Evolutionary conservation across 2,797 vertebrate species (phyloP).

Genomic region (Zenarchopterus dispar): DNA sequence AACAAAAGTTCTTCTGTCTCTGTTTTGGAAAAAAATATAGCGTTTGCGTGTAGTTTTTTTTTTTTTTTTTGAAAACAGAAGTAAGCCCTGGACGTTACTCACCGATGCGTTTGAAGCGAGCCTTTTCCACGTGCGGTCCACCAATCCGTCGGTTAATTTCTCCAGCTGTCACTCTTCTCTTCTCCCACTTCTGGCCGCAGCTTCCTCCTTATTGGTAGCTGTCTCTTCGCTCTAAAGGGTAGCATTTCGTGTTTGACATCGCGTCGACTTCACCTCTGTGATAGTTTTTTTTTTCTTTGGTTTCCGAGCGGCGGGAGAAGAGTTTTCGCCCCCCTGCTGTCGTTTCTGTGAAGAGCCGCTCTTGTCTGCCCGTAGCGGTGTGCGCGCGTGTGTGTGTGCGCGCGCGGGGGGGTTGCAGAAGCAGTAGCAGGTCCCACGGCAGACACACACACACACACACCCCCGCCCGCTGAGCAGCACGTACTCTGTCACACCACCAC

Average conservation of each 20-base stretch:
- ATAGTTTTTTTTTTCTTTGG: slow-evolving; percentile 26
- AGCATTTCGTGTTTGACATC: slow-evolving; percentile 58
- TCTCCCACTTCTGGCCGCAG: slow-evolving; percentile 44
- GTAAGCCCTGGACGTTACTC: slow-evolving; percentile 15
- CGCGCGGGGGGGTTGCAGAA: slow-evolving; percentile 28
- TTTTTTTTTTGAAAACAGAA: not conserved
- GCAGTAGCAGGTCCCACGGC: slow-evolving; percentile 72
- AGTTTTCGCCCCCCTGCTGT: slow-evolving; percentile 21
- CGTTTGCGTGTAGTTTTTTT: not conserved
- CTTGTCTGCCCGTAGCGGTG: slow-evolving; percentile 29
- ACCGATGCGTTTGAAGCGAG: slow-evolving; percentile 40
- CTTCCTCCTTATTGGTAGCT: slow-evolving; percentile 21
- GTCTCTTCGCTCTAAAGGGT: slow-evolving; percentile 32
- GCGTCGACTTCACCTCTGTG: slow-evolving; percentile 30
- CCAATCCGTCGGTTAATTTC: slow-evolving; percentile 20
- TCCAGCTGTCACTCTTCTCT: slow-evolving; percentile 55
- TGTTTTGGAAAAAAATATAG: too few relatives aligned
- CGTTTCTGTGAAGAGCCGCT: slow-evolving; percentile 15
- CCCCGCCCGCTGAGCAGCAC: slow-evolving; percentile 55
- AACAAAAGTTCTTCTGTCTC: slow-evolving; percentile 8
- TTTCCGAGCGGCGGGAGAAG: slow-evolving; percentile 12
- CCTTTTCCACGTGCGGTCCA: slow-evolving; percentile 63
- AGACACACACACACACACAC: slow-evolving; percentile 40
- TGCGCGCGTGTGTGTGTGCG: not conserved
- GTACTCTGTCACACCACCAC: slow-evolving; percentile 32